Evolutionary conservation across 2,888 invertebrate genomes (phyloP).

Genomic region (Schizotus pectinicornis): DNA sequence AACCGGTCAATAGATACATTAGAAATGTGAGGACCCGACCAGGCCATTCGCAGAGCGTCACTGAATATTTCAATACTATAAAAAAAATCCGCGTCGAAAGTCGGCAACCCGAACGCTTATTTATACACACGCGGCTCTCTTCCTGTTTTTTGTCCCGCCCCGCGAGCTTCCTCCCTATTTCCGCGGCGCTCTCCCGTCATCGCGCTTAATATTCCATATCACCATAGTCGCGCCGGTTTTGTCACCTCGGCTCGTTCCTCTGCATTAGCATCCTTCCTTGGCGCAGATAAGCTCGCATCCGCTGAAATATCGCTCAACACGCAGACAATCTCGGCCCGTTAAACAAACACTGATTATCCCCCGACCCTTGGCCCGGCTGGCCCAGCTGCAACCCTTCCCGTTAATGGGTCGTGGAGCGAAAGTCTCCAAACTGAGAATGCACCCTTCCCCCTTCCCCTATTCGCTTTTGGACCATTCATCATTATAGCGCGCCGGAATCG

Average conservation of each 20-base stretch:
- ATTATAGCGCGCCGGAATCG: conserved; percentile 1
- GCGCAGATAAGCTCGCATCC: conserved; percentile 18
- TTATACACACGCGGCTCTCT: too few relatives aligned
- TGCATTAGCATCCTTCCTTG: conserved; percentile 15
- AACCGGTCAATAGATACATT: too few relatives aligned
- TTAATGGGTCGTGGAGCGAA: not conserved
- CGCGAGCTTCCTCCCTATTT: too few relatives aligned
- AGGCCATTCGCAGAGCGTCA: too few relatives aligned
- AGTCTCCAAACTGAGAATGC: not conserved
- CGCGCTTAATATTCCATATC: conserved; percentile 26
- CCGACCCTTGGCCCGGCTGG: not conserved
- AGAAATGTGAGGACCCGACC: not conserved
- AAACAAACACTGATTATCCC: not conserved
- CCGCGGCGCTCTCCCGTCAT: not conserved
- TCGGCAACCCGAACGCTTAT: too few relatives aligned
- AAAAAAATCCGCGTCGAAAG: too few relatives aligned
- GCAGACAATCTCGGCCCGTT: not conserved
- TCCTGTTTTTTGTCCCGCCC: too few relatives aligned
- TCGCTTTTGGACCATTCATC: conserved; percentile 1
- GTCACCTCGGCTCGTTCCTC: conserved; percentile 22
- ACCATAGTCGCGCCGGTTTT: conserved; percentile 9
- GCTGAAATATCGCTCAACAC: conserved; percentile 14
- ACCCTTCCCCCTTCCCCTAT: not conserved
- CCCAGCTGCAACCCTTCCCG: not conserved
- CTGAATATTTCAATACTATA: too few relatives aligned